A percentile compares a stretch with the other conserved stretches of the same genome.
phyloP scores from a whole-genome alignment of 2,797 vertebrate species.

The Neosilurus mollespiculum region DNA sequence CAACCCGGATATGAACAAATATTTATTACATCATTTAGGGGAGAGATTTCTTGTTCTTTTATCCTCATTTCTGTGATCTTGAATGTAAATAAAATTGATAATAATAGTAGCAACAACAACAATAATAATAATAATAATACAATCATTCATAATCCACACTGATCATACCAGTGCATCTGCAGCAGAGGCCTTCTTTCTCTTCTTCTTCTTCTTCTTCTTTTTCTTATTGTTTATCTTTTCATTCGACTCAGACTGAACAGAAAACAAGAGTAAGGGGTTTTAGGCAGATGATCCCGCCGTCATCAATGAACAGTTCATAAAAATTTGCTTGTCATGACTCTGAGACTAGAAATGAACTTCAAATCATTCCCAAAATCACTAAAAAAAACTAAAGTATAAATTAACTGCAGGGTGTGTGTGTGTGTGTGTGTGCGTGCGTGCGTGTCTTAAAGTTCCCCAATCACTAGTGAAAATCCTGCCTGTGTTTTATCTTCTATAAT shows the following conservation, averaged over 20 bases:
- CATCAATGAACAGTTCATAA: not conserved
- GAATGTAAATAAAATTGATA: no score
- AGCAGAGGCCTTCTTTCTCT: conserved; percentile 77
- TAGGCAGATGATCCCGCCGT: not conserved
- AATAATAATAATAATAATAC: not conserved
- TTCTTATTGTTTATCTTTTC: conserved; percentile 74
- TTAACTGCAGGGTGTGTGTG: not conserved
- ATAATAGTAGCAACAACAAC: no score
- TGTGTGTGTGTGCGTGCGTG: no score
- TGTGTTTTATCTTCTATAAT: no score
- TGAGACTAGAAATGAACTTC: not conserved
- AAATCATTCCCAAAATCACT: not conserved
- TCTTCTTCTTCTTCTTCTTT: conserved; percentile 92
- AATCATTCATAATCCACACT: not conserved
- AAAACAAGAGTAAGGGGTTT: not conserved
- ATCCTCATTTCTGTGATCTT: no score
- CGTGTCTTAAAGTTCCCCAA: not conserved
- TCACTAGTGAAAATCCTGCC: no score
- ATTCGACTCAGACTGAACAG: conserved; percentile 64
- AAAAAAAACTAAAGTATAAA: not conserved
- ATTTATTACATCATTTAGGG: not conserved
- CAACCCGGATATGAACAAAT: not conserved
- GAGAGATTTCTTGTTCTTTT: no score
- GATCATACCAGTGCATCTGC: conserved; percentile 73
- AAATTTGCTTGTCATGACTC: not conserved